Evolutionary conservation across 2,797 vertebrate species (phyloP).

Genomic region (Pseudocheirus occidentalis): DNA sequence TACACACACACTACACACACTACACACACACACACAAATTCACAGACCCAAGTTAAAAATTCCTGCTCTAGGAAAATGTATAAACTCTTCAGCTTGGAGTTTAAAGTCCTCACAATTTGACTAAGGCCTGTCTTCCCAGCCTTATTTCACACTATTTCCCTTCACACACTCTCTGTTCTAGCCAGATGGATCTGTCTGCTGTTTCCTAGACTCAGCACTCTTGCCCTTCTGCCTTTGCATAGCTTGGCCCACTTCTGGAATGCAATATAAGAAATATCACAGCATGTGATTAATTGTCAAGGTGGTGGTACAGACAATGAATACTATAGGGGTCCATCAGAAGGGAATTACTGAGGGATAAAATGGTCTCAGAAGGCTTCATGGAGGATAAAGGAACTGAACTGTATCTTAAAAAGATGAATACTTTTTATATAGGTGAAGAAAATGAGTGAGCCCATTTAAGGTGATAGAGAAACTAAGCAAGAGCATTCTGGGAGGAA

Average conservation of each 20-base stretch:
- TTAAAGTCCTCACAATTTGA: neutral
- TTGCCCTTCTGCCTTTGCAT: neutral
- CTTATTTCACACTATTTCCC: neutral
- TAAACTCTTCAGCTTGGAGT: neutral
- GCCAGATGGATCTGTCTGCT: neutral
- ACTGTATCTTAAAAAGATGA: neutral
- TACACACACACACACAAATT: neutral
- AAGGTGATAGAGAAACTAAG: neutral
- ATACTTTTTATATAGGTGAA: neutral
- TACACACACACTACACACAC: no score
- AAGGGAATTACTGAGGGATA: neutral
- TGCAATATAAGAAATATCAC: neutral
- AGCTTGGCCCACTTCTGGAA: neutral
- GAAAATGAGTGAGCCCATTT: neutral
- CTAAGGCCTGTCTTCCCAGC: neutral
- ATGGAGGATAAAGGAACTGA: neutral
- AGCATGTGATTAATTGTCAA: neutral
- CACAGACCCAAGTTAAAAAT: neutral
- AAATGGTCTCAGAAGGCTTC: neutral
- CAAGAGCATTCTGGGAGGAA: neutral
- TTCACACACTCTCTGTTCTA: neutral
- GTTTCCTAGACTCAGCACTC: neutral
- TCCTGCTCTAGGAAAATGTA: neutral
- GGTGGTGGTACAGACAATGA: neutral
- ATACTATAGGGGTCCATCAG: neutral